Evolutionary conservation across 2,113 vertebrate genomes (phyloP).

Genomic region (Anas platyrhynchos): DNA sequence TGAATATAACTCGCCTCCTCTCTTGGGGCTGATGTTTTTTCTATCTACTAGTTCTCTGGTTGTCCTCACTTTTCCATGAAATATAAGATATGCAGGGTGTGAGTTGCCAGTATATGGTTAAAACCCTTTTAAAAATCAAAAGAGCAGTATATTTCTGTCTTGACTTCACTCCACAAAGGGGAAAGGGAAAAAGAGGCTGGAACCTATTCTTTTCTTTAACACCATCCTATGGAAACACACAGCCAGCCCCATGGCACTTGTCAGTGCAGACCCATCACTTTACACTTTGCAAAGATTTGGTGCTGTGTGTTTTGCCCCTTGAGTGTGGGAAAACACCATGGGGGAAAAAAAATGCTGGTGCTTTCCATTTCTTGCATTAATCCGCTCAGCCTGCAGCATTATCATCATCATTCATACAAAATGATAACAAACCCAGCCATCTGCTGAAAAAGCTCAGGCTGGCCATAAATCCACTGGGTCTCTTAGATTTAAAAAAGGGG

Average conservation of each 20-base stretch:
- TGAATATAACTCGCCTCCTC: not conserved
- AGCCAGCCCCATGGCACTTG: not conserved
- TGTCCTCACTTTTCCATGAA: not conserved
- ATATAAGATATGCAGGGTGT: not conserved
- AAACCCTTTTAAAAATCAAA: not conserved
- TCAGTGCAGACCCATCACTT: not conserved
- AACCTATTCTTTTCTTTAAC: not conserved
- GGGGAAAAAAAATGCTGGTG: not conserved
- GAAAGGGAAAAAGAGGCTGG: not conserved
- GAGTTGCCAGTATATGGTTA: not conserved
- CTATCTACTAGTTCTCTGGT: not conserved
- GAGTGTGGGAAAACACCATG: not conserved
- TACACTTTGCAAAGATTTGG: not conserved
- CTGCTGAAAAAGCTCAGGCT: constrained; percentile 30
- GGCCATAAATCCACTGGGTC: constrained; percentile 33
- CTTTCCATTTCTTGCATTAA: constrained; percentile 29
- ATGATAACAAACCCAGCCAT: constrained; percentile 24
- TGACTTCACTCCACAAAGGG: not conserved
- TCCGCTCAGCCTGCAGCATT: constrained; percentile 34
- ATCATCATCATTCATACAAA: constrained; percentile 16
- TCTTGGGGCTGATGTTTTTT: not conserved
- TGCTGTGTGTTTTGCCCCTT: not conserved
- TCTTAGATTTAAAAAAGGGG: constrained; percentile 57
- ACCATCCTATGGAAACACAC: not conserved
- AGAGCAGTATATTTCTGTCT: not conserved